Base-by-base conservation (phyloP, 2,888 invertebrate species). In the Chrysomela aeneicollis region DNA sequence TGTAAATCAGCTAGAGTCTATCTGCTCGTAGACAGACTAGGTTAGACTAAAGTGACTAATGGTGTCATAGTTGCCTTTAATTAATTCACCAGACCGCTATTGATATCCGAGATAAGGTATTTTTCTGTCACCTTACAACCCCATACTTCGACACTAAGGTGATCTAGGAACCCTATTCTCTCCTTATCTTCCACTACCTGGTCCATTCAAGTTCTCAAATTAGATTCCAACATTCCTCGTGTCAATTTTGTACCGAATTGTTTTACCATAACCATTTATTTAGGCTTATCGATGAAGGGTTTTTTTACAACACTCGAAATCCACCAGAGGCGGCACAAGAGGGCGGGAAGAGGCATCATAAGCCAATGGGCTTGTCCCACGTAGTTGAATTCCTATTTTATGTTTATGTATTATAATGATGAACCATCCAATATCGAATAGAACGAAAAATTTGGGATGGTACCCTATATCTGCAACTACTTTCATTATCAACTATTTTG, bases 21-120 rank as follows among this genome's bases (percentile, higher is more conserved):
- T 78, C 77, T 77, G 76, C 77, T 76, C 74, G 76, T 76, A 77
- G 76, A 73, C 74, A 75, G 75, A 69, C 72, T 70, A 72, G 74
- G 74, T 72, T 72, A 75, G 73, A 73, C 72, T 73, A 78, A 78
- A 79, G 79, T 79, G 78, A 79, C 78, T 79, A 79, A 79, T 79
- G 79, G 78, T 79, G 79, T 79, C 79, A 78, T 76, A 75, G 76
- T 76, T 73, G 76, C 75, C 77, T 77, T 79, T 79, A 79, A 79
- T 79, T 79, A 79, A 79, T 79, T 79, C 77, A 78, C 77, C 76
- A 78, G 75, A 76, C 76, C 77, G 75, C 75, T 73, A 74, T 74
- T 76, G 78, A 79, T 78, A 79, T 77, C 74, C 67, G 71, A 76
- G 79, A 79, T 79, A 79, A 78, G 74, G 69, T 75, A 68, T 72